Evolutionary conservation across 37 sponge, comb jelly and placozoan genomes (phyloP).

Genomic region (Aplysina aerophoba): DNA sequence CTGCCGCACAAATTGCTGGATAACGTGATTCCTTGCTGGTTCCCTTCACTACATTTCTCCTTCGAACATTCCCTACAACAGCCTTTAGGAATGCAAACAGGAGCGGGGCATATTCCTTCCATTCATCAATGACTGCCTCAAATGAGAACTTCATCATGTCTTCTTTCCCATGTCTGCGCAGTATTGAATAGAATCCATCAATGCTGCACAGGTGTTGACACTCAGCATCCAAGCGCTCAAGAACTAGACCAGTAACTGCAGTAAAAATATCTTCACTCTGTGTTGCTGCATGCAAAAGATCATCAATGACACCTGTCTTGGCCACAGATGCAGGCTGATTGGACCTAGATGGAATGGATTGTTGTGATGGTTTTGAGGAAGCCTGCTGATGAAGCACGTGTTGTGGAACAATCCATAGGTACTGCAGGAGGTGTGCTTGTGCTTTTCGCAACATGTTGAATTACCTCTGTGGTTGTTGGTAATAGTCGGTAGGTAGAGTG

Average conservation of each 20-base stretch:
- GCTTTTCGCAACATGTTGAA: too few species aligned
- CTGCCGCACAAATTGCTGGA: conserved; percentile 21
- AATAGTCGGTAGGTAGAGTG: too few species aligned
- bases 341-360: too few species aligned
- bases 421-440: too few species aligned
- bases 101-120: conserved; percentile 1
- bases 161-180: not conserved
- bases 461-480: too few species aligned
- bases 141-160: not conserved
- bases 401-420: too few species aligned
- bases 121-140: not conserved
- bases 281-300: too few species aligned
- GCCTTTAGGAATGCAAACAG: not conserved
- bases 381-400: too few species aligned
- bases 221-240: not conserved
- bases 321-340: too few species aligned
- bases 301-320: too few species aligned
- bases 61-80: not conserved
- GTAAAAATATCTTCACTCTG: too few species aligned
- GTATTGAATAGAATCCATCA: not conserved
- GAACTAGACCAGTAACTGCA: not conserved
- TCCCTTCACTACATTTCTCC: not conserved
- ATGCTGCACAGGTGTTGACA: conserved; percentile 16
- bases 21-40: not conserved
- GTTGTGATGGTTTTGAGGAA: too few species aligned